Evolutionary conservation across 2,113 vertebrate species (phyloP), one percentile per base, ranked within the genome.

Genomic region (Rhinoderma darwinii): DNA sequence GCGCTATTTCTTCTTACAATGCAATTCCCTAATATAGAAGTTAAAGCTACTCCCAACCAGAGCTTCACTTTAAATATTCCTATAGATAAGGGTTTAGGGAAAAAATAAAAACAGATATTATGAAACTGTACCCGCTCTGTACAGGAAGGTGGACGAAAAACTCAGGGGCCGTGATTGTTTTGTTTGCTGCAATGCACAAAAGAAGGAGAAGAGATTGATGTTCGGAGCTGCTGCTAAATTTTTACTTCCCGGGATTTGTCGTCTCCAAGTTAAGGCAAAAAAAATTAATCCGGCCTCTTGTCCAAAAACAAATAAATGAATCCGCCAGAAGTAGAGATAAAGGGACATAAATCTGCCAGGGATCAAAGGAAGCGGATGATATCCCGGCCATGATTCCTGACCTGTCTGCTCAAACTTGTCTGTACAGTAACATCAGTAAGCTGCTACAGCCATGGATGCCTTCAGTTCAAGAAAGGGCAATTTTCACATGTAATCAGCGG

Each of bases 131-230:
- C 47, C 4, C 44, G 5, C 20, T 73, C 20, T 3, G 17, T 12
- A 77, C 84, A 86, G 84, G 84, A 86, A 86, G 44, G 47, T 25
- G 44, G 75, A 11, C 20, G n/a, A n/a, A 66, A 68, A 86, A 68
- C 74, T 51, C 18, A 3, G 37, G n/a, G 54, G 43, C 39, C 2
- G 39, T 30, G 35, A 86, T 86, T 66, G 50, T n/a, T 51, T 76
- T 79, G 75, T 86, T 86, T 86, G 79, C 74, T 17, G 11, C 30
- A 37, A 17, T 2, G 20, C 35, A 66, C 72, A 63, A 63, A 54
- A 37, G 73, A 85, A 68, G 39, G 72, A 50, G 59, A 77, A 54
- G 35, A 74, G 73, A 59, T 37, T 78, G 54, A 76, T 84, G 72
- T 63, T 79, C 20, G 37, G 18, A 32, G 32, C 50, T 7, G 27